phyloP scores from a whole-genome alignment of 2,113 vertebrate genomes.

The Vimba vimba region DNA sequence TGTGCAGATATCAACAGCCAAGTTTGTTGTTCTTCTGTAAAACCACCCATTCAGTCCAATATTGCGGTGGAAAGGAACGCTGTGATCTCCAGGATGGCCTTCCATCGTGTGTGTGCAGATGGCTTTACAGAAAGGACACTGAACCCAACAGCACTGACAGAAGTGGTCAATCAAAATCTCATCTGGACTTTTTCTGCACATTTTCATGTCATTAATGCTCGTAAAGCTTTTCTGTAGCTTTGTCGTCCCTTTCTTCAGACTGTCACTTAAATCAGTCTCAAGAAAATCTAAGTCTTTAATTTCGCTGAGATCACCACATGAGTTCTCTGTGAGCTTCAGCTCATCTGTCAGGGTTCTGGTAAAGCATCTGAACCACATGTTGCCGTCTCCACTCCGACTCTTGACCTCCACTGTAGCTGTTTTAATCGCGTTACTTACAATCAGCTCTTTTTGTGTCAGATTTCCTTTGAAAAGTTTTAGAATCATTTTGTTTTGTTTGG shows the following conservation, averaged over 20 bases:
- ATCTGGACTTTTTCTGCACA: constrained; percentile 33
- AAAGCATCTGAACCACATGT: constrained; percentile 46
- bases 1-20: rapidly evolving
- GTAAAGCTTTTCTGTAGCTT: background rate
- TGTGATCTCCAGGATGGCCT: constrained; percentile 30
- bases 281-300: constrained; percentile 56
- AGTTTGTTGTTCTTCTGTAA: background rate
- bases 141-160: constrained; percentile 55
- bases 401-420: constrained; percentile 52
- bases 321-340: constrained; percentile 39
- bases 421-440: constrained; percentile 36
- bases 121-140: constrained; percentile 34
- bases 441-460: background rate
- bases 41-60: background rate
- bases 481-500: background rate
- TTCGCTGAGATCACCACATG: constrained; percentile 37
- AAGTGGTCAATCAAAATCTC: constrained; percentile 39
- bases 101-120: constrained; percentile 55
- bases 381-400: background rate
- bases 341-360: constrained; percentile 42
- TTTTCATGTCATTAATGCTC: background rate
- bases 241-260: background rate
- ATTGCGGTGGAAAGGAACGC: background rate
- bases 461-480: constrained; percentile 4
- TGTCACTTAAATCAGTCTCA: constrained; percentile 10